Evolutionary conservation across 2,888 invertebrate species (phyloP), one percentile per base, ranked within the genome.

Genomic region (Pyrocoelia pectoralis): DNA sequence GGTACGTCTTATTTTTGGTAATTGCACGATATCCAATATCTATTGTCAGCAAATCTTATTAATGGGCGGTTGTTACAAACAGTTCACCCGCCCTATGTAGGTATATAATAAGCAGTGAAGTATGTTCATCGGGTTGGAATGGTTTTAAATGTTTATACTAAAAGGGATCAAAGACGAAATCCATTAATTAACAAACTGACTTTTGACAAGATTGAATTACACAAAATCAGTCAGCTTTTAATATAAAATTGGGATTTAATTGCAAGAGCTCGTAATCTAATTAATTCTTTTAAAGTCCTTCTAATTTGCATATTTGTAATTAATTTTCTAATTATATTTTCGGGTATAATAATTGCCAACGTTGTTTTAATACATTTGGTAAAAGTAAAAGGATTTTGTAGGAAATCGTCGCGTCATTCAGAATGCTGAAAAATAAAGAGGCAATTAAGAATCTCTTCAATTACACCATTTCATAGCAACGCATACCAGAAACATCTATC

Each of bases 191-290:
- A 43, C 43, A 15, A 43, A 43, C 15, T 43, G n/a, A 43, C 14
- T 43, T 43, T 13, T 43, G 43, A 43, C 43, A 43, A 12, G 15
- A 43, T 43, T 43, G 43, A 43, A 13, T 43, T 43, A 43, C 43
- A 43, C 15, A 43, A n/a, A 43, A 43, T 13, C 43, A 6, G 43
- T 43, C 12, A 8, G 43, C 15, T 43, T 43, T 43, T 15, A 43
- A 43, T 43, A 15, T 15, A 43, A 43, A 43, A 43, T 13, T 10
- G 43, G 12, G 43, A 43, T 13, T 43, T 43, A 43, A 43, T 43
- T 43, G 13, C 43, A 15, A 15, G 13, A 2, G 17, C 15, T 43
- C 8, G 13, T 15, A 8, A 9, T 43, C 12, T 15, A 8, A 43
- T 43, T 10, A 43, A 43, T 8, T 43, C 43, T 43, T 43, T 24